These are phyloP conservation scores for Anguilla japonica DNA, from an alignment of 2,113 vertebrate genomes.

Conservation along the genomic window DNA sequence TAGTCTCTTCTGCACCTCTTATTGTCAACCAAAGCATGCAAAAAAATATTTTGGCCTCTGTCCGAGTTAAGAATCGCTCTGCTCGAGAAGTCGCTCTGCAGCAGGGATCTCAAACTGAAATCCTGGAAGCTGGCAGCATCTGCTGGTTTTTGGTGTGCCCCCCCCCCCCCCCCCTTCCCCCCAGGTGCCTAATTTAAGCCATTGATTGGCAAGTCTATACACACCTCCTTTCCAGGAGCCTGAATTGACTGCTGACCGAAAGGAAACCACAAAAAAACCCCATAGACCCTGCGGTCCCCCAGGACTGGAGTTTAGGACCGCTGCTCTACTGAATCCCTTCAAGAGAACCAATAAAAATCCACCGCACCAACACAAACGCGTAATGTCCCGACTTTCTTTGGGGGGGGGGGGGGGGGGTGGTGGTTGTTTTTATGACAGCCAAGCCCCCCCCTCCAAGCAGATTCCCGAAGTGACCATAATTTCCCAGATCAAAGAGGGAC, in stretches of 20 bases:
- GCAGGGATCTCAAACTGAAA: too few species aligned
- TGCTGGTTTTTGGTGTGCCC: too few species aligned
- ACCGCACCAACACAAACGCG: neutral
- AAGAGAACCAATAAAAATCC: neutral
- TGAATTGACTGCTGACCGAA: too few species aligned
- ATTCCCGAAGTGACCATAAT: constrained; percentile 3
- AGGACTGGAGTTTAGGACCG: neutral
- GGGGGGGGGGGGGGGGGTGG: too few species aligned
- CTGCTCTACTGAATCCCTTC: neutral
- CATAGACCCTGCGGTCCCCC: neutral
- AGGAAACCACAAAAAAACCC: neutral
- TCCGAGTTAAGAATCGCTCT: neutral
- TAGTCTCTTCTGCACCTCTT: neutral
- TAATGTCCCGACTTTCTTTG: neutral
- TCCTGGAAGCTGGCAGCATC: too few species aligned
- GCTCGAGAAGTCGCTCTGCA: neutral
- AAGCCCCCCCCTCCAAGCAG: neutral
- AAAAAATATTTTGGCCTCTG: neutral
- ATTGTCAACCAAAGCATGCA: neutral
- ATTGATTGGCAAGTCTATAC: too few species aligned
- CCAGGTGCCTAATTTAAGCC: too few species aligned
- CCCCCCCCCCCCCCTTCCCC: too few species aligned
- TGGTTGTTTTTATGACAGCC: neutral
- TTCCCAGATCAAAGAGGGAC: neutral
- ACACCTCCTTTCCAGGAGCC: too few species aligned